Evolutionary conservation across 2,113 vertebrate species (phyloP), one percentile per base, ranked within the genome.

Genomic region (Trematomus loennbergii): DNA sequence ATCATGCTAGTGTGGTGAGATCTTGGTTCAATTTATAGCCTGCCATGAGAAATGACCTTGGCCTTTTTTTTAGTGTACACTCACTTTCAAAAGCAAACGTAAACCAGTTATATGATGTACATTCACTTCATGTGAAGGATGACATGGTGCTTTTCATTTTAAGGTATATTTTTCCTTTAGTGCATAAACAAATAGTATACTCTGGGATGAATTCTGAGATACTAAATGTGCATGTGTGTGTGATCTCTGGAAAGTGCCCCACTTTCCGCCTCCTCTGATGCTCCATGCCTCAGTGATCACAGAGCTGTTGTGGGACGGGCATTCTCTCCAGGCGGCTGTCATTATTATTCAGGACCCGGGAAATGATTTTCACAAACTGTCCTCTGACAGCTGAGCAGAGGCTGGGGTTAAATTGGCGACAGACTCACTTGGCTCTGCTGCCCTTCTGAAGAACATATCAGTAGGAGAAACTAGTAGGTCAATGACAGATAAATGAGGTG

Each of bases 211-310:
- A 20, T 49, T 52, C 8, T 63, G 57, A 57, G 64, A 11, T 67
- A 9, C 72, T 82, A 61, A 83, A 77, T 61, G 20, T 22, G 50
- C 50, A 45, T 79, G 25, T 54, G 48, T 77, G 48, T 77, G 70
- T 52, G 54, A 62, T 78, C 70, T 89, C 58, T 88, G 43, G 80
- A 86, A 83, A 77, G 67, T 75, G 77, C 48, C 72, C 81, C 45
- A 68, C 43, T 79, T 83, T 81, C 72, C 48, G 48, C 46, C 52
- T 59, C 71, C 66, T 87, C 67, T 66, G 75, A 79, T 46, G 59
- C 50, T 61, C 60, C 64, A 63, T 66, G 75, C 65, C 43, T 82
- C 45, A 61, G 49, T 70, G 83, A 82, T 68, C 74, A 62, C 50
- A 36, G 65, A 62, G 50, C 62, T 81, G 78, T n/a, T 78, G 71